Evolutionary conservation across 2,797 vertebrate species (phyloP).

Genomic region (Sternotherus odoratus): DNA sequence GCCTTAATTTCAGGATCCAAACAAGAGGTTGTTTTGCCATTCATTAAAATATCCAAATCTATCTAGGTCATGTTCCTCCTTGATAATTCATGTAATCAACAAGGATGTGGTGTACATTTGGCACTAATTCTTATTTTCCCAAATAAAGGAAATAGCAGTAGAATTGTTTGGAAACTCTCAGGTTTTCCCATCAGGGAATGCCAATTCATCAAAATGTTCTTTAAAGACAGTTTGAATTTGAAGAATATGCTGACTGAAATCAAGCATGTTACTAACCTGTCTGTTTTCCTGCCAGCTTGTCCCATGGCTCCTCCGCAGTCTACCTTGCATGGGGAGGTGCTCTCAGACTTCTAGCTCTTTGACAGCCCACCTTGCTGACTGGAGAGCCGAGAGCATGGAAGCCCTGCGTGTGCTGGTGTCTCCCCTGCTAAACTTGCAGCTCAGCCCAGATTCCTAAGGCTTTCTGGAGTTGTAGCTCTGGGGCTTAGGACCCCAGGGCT

Average conservation of each 20-base stretch:
- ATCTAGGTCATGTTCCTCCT: neutral
- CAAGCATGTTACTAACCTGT: slow-evolving; percentile 28
- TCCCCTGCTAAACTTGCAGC: too few species aligned
- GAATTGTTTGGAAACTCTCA: slow-evolving; percentile 8
- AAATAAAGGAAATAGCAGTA: slow-evolving; percentile 10
- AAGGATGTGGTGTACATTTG: neutral
- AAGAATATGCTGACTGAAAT: neutral
- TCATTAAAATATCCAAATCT: neutral
- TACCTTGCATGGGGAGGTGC: neutral
- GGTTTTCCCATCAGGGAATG: slow-evolving; percentile 1
- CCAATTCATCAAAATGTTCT: slow-evolving; percentile 53
- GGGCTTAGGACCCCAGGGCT: too few species aligned
- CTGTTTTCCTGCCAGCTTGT: slow-evolving; percentile 41
- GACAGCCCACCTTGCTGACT: neutral
- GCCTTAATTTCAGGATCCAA: neutral
- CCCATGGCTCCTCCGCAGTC: slow-evolving; percentile 15
- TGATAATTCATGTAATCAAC: neutral
- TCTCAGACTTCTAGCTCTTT: neutral
- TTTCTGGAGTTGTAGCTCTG: too few species aligned
- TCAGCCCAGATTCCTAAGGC: too few species aligned
- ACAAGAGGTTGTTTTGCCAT: neutral
- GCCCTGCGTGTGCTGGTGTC: slow-evolving; percentile 13
- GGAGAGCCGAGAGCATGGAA: slow-evolving; percentile 37
- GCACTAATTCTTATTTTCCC: slow-evolving; percentile 20
- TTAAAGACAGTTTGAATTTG: slow-evolving; percentile 41